Evolutionary conservation across 2,888 invertebrate species (phyloP), one percentile per base, ranked within the genome.

Genomic region (Phyto melanocephala): DNA sequence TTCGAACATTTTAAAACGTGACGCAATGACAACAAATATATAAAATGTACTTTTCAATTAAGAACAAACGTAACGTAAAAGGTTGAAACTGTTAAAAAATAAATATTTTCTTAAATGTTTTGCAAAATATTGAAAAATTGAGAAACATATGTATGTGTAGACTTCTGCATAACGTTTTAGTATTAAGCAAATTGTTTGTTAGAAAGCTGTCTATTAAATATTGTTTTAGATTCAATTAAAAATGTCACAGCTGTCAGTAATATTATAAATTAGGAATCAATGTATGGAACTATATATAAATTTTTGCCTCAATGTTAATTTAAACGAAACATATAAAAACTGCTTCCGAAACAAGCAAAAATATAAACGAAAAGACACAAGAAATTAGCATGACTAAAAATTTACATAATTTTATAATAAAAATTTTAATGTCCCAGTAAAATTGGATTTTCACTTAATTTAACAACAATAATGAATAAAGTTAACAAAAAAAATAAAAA

Each of bases 191-290:
- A n/a, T n/a, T n/a, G n/a, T n/a, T n/a, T n/a, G n/a, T n/a, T n/a
- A n/a, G n/a, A 28, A 28, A 28, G 6, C 28, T 28, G 28, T 28
- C 17, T 17, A 37, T 20, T 35, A 22, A 13, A 35, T 37, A 33
- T 33, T 56, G 22, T 35, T 45, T 35, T 56, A 56, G 45, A 65
- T 54, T 65, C 56, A 75, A 65, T 56, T 56, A 35, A 54, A 74
- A 62, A 52, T 62, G 72, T 72, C 72, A 28, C 52, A 63, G 35
- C 52, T 63, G 74, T 74, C 54, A 54, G 20, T 22, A n/a, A n/a
- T 22, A 63, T 45, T 63, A 74, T 74, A 54, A 45, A 63, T 63
- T 74, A 33, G 63, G 13, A 54, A 45, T n/a, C 7, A 13, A 40
- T 13, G 15, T n/a, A n/a, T 15, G 24, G 4, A 33, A 63, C 1